Percentiles rank a stretch among this genome's conserved stretches.
phyloP scores from a whole-genome alignment of 2,113 vertebrate species.

The Pristiophorus japonicus region DNA sequence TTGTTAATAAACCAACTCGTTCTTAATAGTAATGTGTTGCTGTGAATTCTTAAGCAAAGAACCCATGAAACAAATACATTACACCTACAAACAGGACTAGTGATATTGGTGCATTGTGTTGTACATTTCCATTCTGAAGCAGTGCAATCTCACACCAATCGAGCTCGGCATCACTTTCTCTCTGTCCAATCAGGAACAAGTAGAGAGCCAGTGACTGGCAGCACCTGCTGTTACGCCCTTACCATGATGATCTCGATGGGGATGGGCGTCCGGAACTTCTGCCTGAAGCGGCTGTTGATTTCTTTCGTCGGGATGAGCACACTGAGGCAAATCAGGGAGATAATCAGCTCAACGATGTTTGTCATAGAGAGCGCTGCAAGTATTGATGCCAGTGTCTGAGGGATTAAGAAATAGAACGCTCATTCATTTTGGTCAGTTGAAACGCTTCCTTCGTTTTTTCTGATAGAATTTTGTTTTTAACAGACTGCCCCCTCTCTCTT shows the following conservation, averaged over 20 bases:
- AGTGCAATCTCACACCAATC: not conserved
- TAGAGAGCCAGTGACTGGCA: not conserved
- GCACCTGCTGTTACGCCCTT: constrained; percentile 41
- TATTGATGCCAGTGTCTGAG: constrained; percentile 74
- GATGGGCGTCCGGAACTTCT: constrained; percentile 70
- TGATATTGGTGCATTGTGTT: not conserved
- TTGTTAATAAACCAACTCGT: too few relatives aligned
- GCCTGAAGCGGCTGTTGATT: constrained; percentile 71
- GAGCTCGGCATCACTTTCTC: not conserved
- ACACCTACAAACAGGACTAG: not conserved
- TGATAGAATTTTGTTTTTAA: not conserved
- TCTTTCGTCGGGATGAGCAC: constrained; percentile 78
- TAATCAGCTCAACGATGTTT: constrained; percentile 70
- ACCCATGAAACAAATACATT: too few relatives aligned
- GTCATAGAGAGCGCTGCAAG: constrained; percentile 67
- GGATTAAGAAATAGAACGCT: not conserved
- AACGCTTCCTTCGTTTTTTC: not conserved
- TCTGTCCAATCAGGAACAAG: not conserved
- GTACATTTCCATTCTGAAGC: not conserved
- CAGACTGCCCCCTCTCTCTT: not conserved
- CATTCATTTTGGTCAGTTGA: not conserved
- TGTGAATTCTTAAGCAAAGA: too few relatives aligned
- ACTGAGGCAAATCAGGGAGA: constrained; percentile 72
- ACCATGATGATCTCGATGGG: constrained; percentile 81
- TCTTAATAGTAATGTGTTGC: too few relatives aligned